Conservation (phyloP, 2,113 vertebrate species). For the Zosterops lateralis region DNA sequence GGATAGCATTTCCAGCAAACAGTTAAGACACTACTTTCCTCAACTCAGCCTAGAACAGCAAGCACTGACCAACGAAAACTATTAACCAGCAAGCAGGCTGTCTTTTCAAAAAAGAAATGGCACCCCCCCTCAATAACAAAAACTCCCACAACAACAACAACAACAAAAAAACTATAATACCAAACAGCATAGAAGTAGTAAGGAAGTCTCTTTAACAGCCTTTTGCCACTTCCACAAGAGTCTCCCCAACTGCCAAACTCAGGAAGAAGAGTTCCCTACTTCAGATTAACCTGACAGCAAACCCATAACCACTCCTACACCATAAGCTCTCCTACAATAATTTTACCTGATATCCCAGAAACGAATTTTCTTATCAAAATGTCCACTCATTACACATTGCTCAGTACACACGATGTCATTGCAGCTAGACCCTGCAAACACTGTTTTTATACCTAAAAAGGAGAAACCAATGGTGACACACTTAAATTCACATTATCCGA, state of each 20-base stretch:
- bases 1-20: background rate
- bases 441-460: constrained; percentile 92
- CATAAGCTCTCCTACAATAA: background rate
- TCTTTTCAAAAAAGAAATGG: background rate
- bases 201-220: background rate
- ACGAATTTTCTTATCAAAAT: constrained; percentile 98
- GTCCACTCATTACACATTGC: constrained; percentile 98
- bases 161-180: background rate
- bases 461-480: background rate
- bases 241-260: background rate
- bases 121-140: background rate
- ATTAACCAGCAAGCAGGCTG: background rate
- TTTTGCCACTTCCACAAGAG: background rate
- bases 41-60: background rate
- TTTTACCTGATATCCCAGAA: constrained; percentile 98
- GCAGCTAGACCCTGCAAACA: constrained; percentile 97
- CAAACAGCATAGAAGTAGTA: background rate
- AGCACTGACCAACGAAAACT: background rate
- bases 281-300: background rate
- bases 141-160: background rate
- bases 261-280: background rate
- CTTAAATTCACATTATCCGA: background rate
- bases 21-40: background rate
- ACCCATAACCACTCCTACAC: background rate
- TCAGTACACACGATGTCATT: constrained; percentile 98